phyloP scores from a whole-genome alignment of 2,797 vertebrate genomes.

The Rhynchotus rufescens region DNA sequence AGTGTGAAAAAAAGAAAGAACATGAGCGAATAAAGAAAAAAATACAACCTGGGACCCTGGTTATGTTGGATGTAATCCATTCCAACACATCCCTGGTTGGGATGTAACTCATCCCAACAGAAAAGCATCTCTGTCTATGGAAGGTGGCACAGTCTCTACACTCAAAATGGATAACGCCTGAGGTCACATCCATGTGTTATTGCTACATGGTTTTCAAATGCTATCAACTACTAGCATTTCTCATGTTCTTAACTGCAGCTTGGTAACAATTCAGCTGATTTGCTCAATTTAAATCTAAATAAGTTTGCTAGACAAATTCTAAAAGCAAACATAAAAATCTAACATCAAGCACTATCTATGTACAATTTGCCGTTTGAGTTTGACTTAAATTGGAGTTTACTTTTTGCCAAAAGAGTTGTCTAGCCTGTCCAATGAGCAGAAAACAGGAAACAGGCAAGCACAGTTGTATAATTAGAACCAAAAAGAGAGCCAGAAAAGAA shows the following conservation, averaged over 20 bases:
- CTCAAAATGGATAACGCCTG: background rate
- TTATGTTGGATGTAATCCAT: no score
- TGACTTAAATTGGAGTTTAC: background rate
- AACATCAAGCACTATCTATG: background rate
- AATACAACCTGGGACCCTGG: background rate
- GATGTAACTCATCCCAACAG: background rate
- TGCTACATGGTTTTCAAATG: background rate
- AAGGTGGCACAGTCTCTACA: background rate
- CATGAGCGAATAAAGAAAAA: background rate
- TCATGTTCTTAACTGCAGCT: constrained; percentile 24
- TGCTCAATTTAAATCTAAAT: background rate
- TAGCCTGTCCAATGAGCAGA: background rate
- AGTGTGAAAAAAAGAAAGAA: background rate
- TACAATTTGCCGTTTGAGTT: background rate
- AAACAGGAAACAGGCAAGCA: background rate
- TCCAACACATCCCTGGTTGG: no score
- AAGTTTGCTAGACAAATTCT: background rate
- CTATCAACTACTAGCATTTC: background rate
- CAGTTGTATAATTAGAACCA: background rate
- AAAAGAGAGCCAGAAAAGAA: background rate
- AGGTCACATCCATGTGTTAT: background rate
- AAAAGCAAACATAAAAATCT: background rate
- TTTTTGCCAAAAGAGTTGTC: no score
- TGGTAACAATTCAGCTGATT: background rate
- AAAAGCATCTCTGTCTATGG: background rate